Evolutionary conservation across 2,113 vertebrate genomes (phyloP).

Genomic region (Perca schrenkii): DNA sequence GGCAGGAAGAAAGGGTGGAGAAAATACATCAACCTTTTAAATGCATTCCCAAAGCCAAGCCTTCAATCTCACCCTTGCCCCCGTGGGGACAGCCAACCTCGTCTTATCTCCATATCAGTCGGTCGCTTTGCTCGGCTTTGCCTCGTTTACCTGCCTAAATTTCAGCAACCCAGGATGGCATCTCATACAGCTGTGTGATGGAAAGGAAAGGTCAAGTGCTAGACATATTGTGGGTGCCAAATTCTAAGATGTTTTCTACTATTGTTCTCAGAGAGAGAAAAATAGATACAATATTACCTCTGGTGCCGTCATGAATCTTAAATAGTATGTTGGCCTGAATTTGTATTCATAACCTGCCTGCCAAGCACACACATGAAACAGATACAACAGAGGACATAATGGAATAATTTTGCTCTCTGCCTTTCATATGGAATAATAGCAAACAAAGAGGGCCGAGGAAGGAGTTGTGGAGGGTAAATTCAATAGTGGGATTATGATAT

Average conservation of each 20-base stretch:
- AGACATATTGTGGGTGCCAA: conserved; percentile 32
- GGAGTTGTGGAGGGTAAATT: conserved; percentile 37
- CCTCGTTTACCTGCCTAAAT: conserved; percentile 55
- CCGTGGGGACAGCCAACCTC: conserved; percentile 29
- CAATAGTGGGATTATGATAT: conserved; percentile 62
- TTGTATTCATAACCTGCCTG: conserved; percentile 58
- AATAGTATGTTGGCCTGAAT: conserved; percentile 35
- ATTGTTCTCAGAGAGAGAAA: conserved; percentile 50
- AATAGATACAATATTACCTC: conserved; percentile 45
- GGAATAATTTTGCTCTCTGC: conserved; percentile 55
- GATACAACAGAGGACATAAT: conserved; percentile 54
- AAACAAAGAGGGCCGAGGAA: conserved; percentile 29
- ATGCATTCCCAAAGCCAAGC: conserved; percentile 49
- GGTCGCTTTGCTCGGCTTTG: conserved; percentile 37
- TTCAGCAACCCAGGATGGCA: conserved; percentile 28
- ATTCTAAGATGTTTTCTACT: conserved; percentile 39
- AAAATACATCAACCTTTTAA: conserved; percentile 50
- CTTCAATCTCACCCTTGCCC: conserved; percentile 51
- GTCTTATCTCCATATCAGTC: conserved; percentile 56
- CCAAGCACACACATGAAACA: conserved; percentile 48
- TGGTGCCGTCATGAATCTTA: conserved; percentile 13
- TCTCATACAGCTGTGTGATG: conserved; percentile 52
- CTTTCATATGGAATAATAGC: conserved; percentile 50
- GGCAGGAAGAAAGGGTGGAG: conserved; percentile 18
- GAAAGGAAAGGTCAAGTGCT: conserved; percentile 54